Evolutionary conservation across 2,113 vertebrate species (phyloP), one percentile per base, ranked within the genome.

Genomic region (Macheiramphus alcinus): DNA sequence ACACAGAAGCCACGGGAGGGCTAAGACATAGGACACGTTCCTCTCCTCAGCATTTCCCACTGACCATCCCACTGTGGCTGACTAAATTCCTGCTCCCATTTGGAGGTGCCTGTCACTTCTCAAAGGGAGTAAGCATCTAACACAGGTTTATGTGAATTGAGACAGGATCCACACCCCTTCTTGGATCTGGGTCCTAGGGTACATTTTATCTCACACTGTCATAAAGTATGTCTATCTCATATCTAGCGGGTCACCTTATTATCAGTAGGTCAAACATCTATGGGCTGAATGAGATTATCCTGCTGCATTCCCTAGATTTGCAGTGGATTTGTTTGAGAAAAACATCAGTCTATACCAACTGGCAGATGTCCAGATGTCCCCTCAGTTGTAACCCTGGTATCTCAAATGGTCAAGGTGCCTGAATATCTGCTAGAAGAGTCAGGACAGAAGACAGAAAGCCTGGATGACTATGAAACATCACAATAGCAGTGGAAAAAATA

Each of bases 21-120:
- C 34, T 34, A 67, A 16, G 26, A 73, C 10, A 32, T 0, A 78
- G 10, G 32, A 53, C n/a, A 62, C 0, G 0, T 9, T 74, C 16
- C 22, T 65, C 19, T 65, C 25, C 55, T 50, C 34, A 65, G 32
- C 3, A 2, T 43, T 80, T 87, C 36, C 53, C 72, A 65, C 19
- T 45, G 62, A 83, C 18, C 47, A 67, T 43, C 14, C 47, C 73
- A 65, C 43, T 10, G 29, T 7, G 15, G 3, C 21, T 55, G 74
- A 59, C n/a, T 42, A 83, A 89, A 84, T 34, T 31, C 6, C 20
- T 52, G 27, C n/a, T 95, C 32, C 25, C n/a, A 36, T 78, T 43
- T 74, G 42, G 40, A 90, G 27, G 9, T n/a, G 27, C 16, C 32
- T 84, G 31, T 42, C 52, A 52, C 12, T 66, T 92, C 56, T 81